phyloP scores from a whole-genome alignment of 2,797 vertebrate genomes.

The Rhincodon typus region DNA sequence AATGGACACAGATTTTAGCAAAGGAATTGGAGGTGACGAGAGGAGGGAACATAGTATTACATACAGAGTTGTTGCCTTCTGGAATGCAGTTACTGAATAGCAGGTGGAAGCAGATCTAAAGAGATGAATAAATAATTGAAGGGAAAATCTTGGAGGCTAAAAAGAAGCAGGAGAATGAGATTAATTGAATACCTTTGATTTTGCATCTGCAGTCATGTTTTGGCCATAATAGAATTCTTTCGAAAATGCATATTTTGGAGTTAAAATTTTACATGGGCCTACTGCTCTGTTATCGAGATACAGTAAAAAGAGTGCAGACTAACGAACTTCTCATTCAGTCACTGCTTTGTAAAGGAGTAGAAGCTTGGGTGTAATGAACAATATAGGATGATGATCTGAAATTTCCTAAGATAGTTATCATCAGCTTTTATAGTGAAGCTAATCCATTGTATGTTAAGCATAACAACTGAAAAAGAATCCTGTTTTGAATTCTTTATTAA shows the following conservation, averaged over 20 bases:
- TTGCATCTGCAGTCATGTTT: too few relatives aligned
- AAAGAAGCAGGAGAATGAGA: neutral
- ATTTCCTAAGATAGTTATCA: neutral
- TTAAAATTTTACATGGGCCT: neutral
- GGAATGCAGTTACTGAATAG: neutral
- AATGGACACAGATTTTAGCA: neutral
- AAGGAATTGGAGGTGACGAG: neutral
- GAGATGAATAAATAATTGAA: neutral
- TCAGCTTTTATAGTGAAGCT: neutral
- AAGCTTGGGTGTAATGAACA: neutral
- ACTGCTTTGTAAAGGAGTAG: neutral
- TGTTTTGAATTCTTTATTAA: slow-evolving; percentile 4
- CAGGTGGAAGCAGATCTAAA: neutral
- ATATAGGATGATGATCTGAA: neutral
- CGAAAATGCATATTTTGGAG: too few relatives aligned
- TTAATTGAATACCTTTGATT: neutral
- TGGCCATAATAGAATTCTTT: too few relatives aligned
- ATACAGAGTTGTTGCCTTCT: neutral
- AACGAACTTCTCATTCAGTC: neutral
- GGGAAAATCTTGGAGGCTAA: neutral
- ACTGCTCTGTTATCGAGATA: too few relatives aligned
- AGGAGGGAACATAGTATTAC: neutral
- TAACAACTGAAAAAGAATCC: neutral
- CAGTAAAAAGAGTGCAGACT: neutral
- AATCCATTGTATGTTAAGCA: neutral